Base-by-base conservation (phyloP, 1,140 invertebrate genomes). In the Globodera ellingtonae region DNA sequence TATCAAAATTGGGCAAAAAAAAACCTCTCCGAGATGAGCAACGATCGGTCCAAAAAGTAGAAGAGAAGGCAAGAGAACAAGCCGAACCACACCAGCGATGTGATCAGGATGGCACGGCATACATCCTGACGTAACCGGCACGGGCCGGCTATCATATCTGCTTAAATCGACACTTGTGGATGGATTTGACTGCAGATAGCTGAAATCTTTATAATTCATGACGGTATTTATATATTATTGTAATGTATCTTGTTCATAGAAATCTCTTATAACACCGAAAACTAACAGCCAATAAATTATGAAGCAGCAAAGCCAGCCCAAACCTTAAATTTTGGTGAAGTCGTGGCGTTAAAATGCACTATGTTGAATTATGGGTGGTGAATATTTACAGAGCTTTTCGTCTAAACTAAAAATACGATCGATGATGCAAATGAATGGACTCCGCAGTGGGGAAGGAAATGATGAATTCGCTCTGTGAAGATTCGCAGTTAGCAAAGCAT, bases 51-150 rank as follows among this genome's bases (percentile, higher is more conserved):
- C 6, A 83, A 69, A 71, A 74, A 83, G 48, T 83, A 83, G 71
- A 85, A 83, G 18, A 83, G 65, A 9, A 83, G 47, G 67, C 71
- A 66, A 18, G 83, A 73, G 72, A 83, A 75, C 10, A 83, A 44
- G 9, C 85, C 13, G n/a, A 82, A 18, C 82, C 82, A 83, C 56
- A 82, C 46, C 18, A 83, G 78, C 10, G 82, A 83, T 47, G 82
- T 83, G 50, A 83, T 35, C 65, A 83, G 72, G 56, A 83, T 75
- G 67, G 82, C 82, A 65, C 74, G 77, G 72, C 44, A 78, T 44
- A 81, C 79, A 48, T 81, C 74, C 46, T 69, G 72, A 21, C 72
- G 65, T 18, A 62, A 18, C 56, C 56, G 56, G 56, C 56, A 62
- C 56, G 56, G 56, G 56, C 56, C 56, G 56, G 56, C 56, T 15